Evolutionary conservation across 2,888 invertebrate genomes (phyloP).

Genomic region (Prenolepis imparis): DNA sequence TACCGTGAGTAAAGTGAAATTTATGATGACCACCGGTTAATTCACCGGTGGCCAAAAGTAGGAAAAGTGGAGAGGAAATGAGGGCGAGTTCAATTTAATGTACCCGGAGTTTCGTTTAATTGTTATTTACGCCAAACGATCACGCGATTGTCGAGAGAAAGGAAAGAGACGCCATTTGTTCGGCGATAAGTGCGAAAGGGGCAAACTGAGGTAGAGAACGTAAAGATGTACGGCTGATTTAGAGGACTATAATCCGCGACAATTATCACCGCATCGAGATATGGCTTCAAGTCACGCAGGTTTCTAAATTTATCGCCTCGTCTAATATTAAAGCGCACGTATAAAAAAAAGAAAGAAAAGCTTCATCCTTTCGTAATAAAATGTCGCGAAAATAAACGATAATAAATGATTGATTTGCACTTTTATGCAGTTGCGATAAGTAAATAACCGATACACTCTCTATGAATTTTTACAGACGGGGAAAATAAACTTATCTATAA

Average conservation of each 20-base stretch:
- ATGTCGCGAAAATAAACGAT: constrained; percentile 12
- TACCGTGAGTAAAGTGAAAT: constrained; percentile 81
- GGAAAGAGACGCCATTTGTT: constrained; percentile 22
- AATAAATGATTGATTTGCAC: background rate
- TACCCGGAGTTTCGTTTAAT: constrained; percentile 78
- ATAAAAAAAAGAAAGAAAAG: constrained; percentile 14
- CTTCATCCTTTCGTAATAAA: background rate
- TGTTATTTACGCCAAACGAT: constrained; percentile 82
- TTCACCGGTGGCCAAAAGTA: constrained; percentile 65
- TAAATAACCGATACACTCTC: background rate
- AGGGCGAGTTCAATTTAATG: constrained; percentile 72
- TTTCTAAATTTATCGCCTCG: constrained; percentile 56
- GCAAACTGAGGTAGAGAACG: constrained; percentile 43
- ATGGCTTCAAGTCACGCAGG: constrained; percentile 72
- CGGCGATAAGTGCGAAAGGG: constrained; percentile 40
- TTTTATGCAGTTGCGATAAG: background rate
- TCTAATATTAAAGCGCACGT: constrained; percentile 17
- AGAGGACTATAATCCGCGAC: constrained; percentile 77
- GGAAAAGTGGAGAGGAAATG: constrained; percentile 56
- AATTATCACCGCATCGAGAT: constrained; percentile 75
- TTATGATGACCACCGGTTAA: constrained; percentile 80
- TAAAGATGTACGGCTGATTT: constrained; percentile 75
- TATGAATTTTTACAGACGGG: background rate
- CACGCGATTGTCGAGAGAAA: constrained; percentile 75
- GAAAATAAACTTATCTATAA: background rate